These are phyloP conservation scores for Propithecus coquereli DNA, from an alignment of 2,113 vertebrate species.

Conservation along the genomic window DNA sequence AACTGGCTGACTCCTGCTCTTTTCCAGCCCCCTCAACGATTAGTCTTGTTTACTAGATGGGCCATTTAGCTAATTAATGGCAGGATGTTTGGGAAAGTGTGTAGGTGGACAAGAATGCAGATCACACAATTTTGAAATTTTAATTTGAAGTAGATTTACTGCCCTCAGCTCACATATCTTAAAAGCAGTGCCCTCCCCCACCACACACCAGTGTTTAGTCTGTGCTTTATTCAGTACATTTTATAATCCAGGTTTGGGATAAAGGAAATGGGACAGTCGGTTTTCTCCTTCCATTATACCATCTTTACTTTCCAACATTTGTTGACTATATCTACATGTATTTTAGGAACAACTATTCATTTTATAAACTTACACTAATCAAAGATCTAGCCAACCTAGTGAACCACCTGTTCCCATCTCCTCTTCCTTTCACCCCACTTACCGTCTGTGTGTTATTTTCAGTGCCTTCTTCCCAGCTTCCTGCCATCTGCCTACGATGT, in stretches of 20 bases:
- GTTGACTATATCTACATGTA: not conserved
- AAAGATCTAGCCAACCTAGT: not conserved
- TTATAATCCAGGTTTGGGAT: slow-evolving; percentile 54
- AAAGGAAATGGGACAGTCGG: slow-evolving; percentile 39
- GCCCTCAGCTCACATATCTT: slow-evolving; percentile 65
- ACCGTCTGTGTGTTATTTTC: not conserved
- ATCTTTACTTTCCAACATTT: not conserved
- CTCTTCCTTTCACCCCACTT: not conserved
- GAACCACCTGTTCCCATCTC: not conserved
- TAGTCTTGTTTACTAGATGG: slow-evolving; percentile 83
- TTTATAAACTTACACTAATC: not conserved
- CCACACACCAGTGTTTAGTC: slow-evolving; percentile 56
- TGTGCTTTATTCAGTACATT: slow-evolving; percentile 55
- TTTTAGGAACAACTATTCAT: not conserved
- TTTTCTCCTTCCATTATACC: not conserved
- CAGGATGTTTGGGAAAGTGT: slow-evolving; percentile 85
- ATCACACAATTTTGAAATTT: slow-evolving; percentile 79
- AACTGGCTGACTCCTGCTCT: slow-evolving; percentile 77
- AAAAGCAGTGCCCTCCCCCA: slow-evolving; percentile 34
- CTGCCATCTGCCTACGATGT: not conserved
- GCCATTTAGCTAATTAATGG: slow-evolving; percentile 85
- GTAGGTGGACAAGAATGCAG: slow-evolving; percentile 85
- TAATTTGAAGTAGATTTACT: slow-evolving; percentile 76
- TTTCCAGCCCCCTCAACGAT: slow-evolving; percentile 79
- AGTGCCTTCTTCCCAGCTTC: not conserved